Evolutionary conservation across 2,888 invertebrate genomes (phyloP).

Genomic region (Cabera pusaria): DNA sequence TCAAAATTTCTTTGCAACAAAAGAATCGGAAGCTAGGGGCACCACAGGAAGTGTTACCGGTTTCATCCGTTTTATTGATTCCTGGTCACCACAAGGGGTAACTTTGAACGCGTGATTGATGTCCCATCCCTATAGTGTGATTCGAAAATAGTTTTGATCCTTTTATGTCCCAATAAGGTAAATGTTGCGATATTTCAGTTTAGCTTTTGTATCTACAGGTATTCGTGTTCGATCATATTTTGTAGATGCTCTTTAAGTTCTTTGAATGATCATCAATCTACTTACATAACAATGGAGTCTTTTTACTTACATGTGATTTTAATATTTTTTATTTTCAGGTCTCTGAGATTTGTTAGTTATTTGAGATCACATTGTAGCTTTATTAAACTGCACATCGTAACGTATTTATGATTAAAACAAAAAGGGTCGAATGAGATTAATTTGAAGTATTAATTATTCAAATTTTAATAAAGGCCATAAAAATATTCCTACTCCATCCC

Average conservation of each 20-base stretch:
- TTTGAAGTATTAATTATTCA: neutral
- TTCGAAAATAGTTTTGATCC: slow-evolving; percentile 17
- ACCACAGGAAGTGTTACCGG: slow-evolving; percentile 70
- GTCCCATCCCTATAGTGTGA: slow-evolving; percentile 48
- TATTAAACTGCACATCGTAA: too few species aligned
- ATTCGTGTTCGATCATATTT: neutral
- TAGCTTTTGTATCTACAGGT: neutral
- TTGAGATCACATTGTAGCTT: too few species aligned
- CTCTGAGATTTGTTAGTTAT: too few species aligned
- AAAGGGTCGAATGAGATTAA: neutral
- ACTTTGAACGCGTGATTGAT: slow-evolving; percentile 70
- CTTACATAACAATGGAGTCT: too few species aligned
- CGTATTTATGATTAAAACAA: too few species aligned
- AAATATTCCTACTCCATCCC: slow-evolving; percentile 6
- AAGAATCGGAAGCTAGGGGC: slow-evolving; percentile 55
- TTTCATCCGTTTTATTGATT: slow-evolving; percentile 67
- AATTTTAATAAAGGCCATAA: too few species aligned
- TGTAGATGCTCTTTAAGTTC: too few species aligned
- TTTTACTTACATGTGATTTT: too few species aligned
- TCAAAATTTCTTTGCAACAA: slow-evolving; percentile 1
- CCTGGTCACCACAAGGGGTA: slow-evolving; percentile 65
- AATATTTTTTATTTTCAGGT: too few species aligned
- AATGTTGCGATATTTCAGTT: slow-evolving; percentile 21
- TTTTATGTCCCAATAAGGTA: slow-evolving; percentile 1
- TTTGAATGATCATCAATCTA: too few species aligned